Evolutionary conservation across 2,797 vertebrate species (phyloP).

Genomic region (Arctocebus calabarensis): DNA sequence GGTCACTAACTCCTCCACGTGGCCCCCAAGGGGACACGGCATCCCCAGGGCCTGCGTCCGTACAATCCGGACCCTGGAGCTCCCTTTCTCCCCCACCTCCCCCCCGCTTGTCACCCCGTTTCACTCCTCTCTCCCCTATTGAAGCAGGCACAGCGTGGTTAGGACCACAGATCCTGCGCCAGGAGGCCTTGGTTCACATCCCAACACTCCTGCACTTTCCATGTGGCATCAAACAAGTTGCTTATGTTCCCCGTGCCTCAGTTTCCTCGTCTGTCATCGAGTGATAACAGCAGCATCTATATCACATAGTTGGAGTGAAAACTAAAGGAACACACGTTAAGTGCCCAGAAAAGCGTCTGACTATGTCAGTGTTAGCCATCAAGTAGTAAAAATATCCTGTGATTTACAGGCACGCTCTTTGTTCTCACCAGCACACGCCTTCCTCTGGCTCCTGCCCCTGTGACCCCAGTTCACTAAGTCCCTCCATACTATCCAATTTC

Average conservation of each 20-base stretch:
- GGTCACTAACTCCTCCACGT: not conserved
- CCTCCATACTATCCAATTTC: not conserved
- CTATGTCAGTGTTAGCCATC: not conserved
- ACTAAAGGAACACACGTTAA: not conserved
- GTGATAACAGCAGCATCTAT: not conserved
- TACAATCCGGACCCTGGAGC: not conserved
- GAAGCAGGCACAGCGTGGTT: not conserved
- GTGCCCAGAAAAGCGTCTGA: not conserved
- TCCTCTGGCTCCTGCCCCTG: not conserved
- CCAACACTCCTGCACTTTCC: not conserved
- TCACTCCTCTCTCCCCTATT: not conserved
- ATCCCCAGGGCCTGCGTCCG: not conserved
- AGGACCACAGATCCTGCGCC: not conserved
- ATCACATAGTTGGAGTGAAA: not conserved
- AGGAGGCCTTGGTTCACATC: not conserved
- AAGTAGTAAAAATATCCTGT: not conserved
- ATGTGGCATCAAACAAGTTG: not conserved
- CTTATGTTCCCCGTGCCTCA: not conserved
- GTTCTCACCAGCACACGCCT: not conserved
- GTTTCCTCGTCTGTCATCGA: not conserved
- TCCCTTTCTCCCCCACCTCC: not conserved
- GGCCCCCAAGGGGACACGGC: not conserved
- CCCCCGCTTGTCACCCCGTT: not conserved
- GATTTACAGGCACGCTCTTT: not conserved
- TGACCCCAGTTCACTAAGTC: not conserved